phyloP scores from a whole-genome alignment of 2,888 invertebrate genomes.

The Myathropa florea region DNA sequence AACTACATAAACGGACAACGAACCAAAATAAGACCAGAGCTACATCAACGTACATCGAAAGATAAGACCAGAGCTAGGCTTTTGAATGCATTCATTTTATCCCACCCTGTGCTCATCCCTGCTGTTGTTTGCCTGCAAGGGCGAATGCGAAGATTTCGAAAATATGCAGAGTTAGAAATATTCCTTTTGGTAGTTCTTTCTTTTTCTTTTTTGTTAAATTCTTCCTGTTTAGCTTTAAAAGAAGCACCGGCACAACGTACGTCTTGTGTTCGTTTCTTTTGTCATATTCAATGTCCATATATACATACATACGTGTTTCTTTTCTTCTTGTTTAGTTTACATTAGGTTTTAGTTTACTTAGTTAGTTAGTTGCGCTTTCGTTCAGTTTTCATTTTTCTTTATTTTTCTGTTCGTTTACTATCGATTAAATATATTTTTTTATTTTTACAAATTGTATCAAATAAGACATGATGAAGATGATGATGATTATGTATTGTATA shows the following conservation, averaged over 20 bases:
- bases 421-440: constrained; percentile 6
- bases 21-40: no score
- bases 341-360: constrained; percentile 21
- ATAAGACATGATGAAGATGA: constrained; percentile 39
- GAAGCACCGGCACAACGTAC: constrained; percentile 1
- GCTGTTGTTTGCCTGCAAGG: not conserved
- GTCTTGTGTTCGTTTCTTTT: constrained; percentile 13
- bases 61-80: no score
- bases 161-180: not conserved
- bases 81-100: not conserved
- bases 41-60: no score
- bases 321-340: not conserved
- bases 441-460: constrained; percentile 37
- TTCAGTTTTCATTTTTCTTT: constrained; percentile 38
- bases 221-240: constrained; percentile 30
- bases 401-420: not conserved
- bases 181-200: not conserved
- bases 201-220: not conserved
- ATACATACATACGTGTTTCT: not conserved
- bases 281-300: constrained; percentile 40
- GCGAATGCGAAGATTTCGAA: not conserved
- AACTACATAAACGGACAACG: no score
- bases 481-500: constrained; percentile 45
- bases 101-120: not conserved
- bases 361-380: constrained; percentile 54